Evolutionary conservation across 2,888 invertebrate species (phyloP).

Genomic region (Parapristionchus giblindavisi): DNA sequence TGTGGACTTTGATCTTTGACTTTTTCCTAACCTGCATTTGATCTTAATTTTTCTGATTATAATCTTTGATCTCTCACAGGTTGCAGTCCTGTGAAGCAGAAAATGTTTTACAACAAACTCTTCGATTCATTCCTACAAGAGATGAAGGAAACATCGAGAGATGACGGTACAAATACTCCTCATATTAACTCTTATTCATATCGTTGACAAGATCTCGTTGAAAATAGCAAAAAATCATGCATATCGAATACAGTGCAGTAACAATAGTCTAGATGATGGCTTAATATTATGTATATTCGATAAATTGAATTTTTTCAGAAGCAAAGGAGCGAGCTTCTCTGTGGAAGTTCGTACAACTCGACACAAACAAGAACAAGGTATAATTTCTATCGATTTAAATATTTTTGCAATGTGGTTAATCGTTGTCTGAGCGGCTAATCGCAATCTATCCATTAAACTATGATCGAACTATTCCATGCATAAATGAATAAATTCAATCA

Average conservation of each 20-base stretch:
- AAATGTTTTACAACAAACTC: neutral
- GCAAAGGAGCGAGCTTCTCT: neutral
- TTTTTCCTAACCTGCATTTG: too few species aligned
- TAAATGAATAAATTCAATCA: too few species aligned
- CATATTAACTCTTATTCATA: too few species aligned
- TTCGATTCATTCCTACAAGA: neutral
- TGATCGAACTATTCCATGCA: too few species aligned
- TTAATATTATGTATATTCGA: neutral
- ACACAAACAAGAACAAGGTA: constrained; percentile 10
- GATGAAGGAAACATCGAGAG: neutral
- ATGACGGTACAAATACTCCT: neutral
- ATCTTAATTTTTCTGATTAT: too few species aligned
- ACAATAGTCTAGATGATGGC: neutral
- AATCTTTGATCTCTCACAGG: too few species aligned
- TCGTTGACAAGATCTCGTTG: neutral
- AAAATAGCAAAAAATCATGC: neutral
- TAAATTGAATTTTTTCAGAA: neutral
- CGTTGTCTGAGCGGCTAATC: too few species aligned
- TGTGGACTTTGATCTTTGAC: too few species aligned
- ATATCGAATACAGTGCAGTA: neutral
- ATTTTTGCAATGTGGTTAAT: too few species aligned
- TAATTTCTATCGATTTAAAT: too few species aligned
- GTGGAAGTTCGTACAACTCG: constrained; percentile 23
- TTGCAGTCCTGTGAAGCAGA: neutral
- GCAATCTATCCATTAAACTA: too few species aligned